These are phyloP conservation scores for Sapayoa aenigma DNA, from an alignment of 2,113 vertebrate species.

Conservation along the genomic window DNA sequence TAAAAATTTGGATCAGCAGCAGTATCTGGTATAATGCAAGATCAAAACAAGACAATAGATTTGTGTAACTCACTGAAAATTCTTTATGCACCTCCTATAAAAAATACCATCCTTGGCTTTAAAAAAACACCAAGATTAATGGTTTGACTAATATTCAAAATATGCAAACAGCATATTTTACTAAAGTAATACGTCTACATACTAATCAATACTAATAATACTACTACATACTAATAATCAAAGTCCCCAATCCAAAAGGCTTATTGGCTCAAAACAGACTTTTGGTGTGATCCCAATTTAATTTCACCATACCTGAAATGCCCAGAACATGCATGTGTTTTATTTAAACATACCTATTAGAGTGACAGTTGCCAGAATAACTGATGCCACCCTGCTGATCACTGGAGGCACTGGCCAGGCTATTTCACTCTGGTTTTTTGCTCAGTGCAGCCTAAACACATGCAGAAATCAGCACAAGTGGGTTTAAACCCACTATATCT, in stretches of 20 bases:
- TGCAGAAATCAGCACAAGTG: not conserved
- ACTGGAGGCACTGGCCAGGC: not conserved
- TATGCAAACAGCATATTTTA: not conserved
- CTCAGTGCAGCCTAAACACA: not conserved
- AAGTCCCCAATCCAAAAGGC: slow-evolving; percentile 1
- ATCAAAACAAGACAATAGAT: not conserved
- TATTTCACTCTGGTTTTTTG: not conserved
- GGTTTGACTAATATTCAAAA: not conserved
- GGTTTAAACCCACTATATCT: not conserved
- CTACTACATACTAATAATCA: not conserved
- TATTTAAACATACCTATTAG: not conserved
- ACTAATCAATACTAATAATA: not conserved
- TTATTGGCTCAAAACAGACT: not conserved
- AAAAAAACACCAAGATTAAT: slow-evolving; percentile 23
- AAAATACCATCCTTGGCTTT: slow-evolving; percentile 51
- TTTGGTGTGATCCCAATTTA: not conserved
- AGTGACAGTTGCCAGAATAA: not conserved
- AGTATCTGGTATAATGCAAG: slow-evolving; percentile 14
- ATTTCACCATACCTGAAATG: not conserved
- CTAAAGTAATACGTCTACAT: not conserved
- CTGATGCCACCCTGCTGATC: not conserved
- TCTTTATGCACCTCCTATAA: slow-evolving; percentile 16
- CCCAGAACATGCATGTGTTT: not conserved
- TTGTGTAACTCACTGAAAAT: not conserved
- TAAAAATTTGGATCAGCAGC: slow-evolving; percentile 37